A percentile compares a stretch with the other conserved stretches of the same genome.
phyloP scores from a whole-genome alignment of 2,797 vertebrate genomes.

The Kryptopterus vitreolus region DNA sequence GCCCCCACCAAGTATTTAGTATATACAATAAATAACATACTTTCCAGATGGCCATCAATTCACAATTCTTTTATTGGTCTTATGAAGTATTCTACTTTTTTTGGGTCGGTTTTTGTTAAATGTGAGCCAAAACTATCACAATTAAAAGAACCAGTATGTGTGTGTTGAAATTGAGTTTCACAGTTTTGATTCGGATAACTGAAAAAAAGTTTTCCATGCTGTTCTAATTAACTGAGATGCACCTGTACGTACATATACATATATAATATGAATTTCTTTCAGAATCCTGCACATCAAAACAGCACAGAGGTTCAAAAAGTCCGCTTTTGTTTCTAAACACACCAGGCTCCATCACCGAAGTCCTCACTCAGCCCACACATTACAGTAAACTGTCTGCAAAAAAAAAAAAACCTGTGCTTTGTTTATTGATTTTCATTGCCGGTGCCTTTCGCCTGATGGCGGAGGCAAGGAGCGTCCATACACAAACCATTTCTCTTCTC shows the following conservation, averaged over 20 bases:
- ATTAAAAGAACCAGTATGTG: too few relatives aligned
- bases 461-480: slow-evolving; percentile 71
- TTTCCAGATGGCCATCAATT: too few relatives aligned
- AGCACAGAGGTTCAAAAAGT: slow-evolving; percentile 11
- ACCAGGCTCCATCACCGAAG: slow-evolving; percentile 28
- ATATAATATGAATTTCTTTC: slow-evolving; percentile 4
- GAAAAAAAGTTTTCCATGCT: too few relatives aligned
- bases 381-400: slow-evolving; percentile 25
- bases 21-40: too few relatives aligned
- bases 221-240: too few relatives aligned
- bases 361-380: background rate
- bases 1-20: too few relatives aligned
- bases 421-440: slow-evolving; percentile 66
- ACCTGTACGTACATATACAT: background rate
- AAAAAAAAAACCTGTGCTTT: slow-evolving; percentile 54
- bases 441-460: slow-evolving; percentile 64
- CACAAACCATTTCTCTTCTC: slow-evolving; percentile 76
- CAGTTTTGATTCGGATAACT: too few relatives aligned
- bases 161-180: too few relatives aligned
- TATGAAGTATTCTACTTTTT: too few relatives aligned
- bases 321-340: background rate
- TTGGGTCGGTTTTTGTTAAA: too few relatives aligned
- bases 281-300: slow-evolving; percentile 14
- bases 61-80: too few relatives aligned
- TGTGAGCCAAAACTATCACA: too few relatives aligned